Base-by-base conservation (phyloP, 2,797 vertebrate genomes). In the Acipenser transmontanus region DNA sequence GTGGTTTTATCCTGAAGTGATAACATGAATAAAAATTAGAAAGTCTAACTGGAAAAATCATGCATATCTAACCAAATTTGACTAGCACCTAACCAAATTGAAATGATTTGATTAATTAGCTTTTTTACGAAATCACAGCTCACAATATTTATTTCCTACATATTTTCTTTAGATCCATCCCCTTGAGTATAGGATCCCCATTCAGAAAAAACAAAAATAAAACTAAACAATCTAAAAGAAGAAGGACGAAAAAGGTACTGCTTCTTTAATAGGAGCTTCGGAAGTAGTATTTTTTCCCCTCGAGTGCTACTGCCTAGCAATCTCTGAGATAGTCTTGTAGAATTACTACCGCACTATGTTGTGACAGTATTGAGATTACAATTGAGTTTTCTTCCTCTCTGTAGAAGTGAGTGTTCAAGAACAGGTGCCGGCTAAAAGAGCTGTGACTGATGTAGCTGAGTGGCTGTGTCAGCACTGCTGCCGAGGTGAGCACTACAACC, bases 281-380 rank as follows among this genome's bases (percentile, higher is more conserved):
- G 8, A 54, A 54, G 52, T 54, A n/a, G 52, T 54, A 54, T 54
- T 54, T 54, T 54, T n/a, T 54, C n/a, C 52, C n/a, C 10, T 17
- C 6, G 47, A 73, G 68, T 68, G 69, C 74, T 65, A 66, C 73
- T 74, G 77, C 79, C 75, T 79, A 82, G 83, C 86, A 62, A 51
- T 70, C 74, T 80, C 86, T 77, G 79, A 77, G 84, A 73, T 73
- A 82, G 81, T 72, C 85, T 86, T 83, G 87, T 88, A 80, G 81
- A 89, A 91, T 92, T 88, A 92, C 83, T 82, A 81, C 82, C 87
- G 80, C 84, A 84, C 79, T 75, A 67, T 83, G 81, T 83, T 87
- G 84, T 82, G 84, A 92, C 89, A 90, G 85, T 85, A 84, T 79
- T 89, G 89, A 90, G 92, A 89, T 89, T 85, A 86, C 88, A 90